Base-by-base conservation (phyloP, 2,797 vertebrate genomes). In the Craterocephalus amniculus region DNA sequence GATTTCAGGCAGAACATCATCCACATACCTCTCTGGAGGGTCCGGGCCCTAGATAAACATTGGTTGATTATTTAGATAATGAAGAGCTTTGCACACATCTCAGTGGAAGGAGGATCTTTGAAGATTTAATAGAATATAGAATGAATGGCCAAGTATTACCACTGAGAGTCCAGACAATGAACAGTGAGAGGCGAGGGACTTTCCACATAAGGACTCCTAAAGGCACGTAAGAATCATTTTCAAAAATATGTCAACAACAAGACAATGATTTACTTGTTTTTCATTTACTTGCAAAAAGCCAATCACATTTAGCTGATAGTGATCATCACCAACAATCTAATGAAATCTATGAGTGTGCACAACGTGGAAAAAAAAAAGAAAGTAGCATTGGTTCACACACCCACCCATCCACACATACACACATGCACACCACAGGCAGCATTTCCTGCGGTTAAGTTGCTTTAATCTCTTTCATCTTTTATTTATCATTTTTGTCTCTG, bases 401-500 rank as follows among this genome's bases (percentile, higher is more conserved):
- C 20, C 49, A 58, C 36, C 38, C 35, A 55, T 20, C 6, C 32
- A 36, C 48, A 64, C 52, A 67, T 43, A 54, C 3, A 35, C 35
- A 58, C 27, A 49, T 49, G 67, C 34, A n/a, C n/a, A 20, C 43
- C 43, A 48, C 43, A 10, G 20, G 43, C 51, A 29, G 58, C 40
- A 55, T 79, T 63, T 70, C 67, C 20, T 56, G 72, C 78, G 74
- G 69, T 68, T 76, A 67, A 57, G 56, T 72, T 55, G 38, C 31
- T 54, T 67, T 43, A 70, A 72, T 32, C 48, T 9, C 20, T 74
- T 72, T 70, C 48, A 83, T 82, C 48, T 76, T 81, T 81, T 79
- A 79, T 83, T 73, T 63, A 83, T 64, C 73, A 67, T 78, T 83
- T 83, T 62, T 59, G 20, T 71, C 38, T 78, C 34, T 64, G 70